phyloP scores from a whole-genome alignment of 2,888 invertebrate genomes.

The Drosophila meridiana region DNA sequence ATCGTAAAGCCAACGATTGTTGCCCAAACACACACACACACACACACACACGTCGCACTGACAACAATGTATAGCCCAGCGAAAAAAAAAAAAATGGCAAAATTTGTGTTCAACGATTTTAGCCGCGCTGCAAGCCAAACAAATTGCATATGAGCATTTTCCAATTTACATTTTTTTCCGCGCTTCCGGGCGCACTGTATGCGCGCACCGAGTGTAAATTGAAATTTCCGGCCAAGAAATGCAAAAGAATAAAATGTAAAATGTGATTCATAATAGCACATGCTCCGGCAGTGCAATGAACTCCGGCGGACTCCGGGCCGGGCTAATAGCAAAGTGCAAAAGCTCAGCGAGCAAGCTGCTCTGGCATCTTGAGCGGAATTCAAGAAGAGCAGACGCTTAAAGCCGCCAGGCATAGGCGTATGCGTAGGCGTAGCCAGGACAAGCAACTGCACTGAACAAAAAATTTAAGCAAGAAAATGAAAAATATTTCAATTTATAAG shows the following conservation, averaged over 20 bases:
- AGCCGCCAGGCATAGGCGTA: conserved; percentile 17
- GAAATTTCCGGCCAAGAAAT: conserved; percentile 54
- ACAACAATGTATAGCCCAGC: conserved; percentile 41
- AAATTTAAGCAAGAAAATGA: too few relatives aligned
- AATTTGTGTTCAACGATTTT: conserved; percentile 62
- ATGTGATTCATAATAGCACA: conserved; percentile 46
- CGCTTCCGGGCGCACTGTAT: conserved; percentile 44
- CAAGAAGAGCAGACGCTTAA: conserved; percentile 33
- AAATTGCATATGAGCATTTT: conserved; percentile 76
- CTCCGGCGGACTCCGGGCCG: conserved; percentile 5
- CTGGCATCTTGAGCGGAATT: conserved; percentile 24
- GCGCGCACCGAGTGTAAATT: conserved; percentile 45
- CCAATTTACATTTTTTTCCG: conserved; percentile 68
- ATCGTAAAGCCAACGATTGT: conserved; percentile 74
- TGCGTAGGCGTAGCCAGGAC: not conserved
- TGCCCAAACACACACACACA: conserved; percentile 32
- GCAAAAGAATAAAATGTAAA: conserved; percentile 38
- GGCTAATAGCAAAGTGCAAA: conserved; percentile 44
- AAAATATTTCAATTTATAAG: too few relatives aligned
- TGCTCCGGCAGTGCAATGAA: conserved; percentile 39
- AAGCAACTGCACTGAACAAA: conserved; percentile 25
- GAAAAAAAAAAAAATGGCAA: conserved; percentile 29
- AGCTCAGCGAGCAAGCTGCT: not conserved
- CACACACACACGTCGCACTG: conserved; percentile 1
- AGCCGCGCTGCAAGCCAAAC: conserved; percentile 55